phyloP scores from a whole-genome alignment of 2,888 invertebrate species.

The Melinaea marsaeus region DNA sequence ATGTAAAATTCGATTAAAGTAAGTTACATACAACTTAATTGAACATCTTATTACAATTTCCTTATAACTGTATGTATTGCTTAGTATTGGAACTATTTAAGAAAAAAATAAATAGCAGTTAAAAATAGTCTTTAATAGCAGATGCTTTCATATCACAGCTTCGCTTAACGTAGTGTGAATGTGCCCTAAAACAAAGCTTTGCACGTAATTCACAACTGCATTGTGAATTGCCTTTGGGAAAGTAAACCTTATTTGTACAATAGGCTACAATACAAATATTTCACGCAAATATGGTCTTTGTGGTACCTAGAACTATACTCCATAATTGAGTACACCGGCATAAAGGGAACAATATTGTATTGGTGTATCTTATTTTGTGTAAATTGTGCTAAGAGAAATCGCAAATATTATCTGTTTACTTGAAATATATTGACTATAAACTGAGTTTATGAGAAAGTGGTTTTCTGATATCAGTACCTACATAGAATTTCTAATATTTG shows the following conservation, averaged over 20 bases:
- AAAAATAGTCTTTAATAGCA: no score
- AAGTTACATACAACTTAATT: no score
- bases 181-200: constrained; percentile 11
- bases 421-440: constrained; percentile 8
- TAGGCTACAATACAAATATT: not conserved
- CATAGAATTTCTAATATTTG: constrained; percentile 7
- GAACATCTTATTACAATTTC: no score
- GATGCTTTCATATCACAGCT: no score
- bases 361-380: constrained; percentile 11
- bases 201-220: constrained; percentile 26
- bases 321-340: not conserved
- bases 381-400: constrained; percentile 18
- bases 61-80: no score
- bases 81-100: no score
- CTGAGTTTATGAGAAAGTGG: constrained; percentile 3
- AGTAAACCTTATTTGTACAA: constrained; percentile 24
- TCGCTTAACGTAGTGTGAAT: not conserved
- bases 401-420: constrained; percentile 12
- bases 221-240: constrained; percentile 28
- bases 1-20: no score
- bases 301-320: not conserved
- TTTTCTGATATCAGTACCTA: not conserved
- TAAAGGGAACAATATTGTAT: not conserved
- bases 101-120: no score
- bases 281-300: constrained; percentile 1